Conservation (phyloP, 2,888 invertebrate genomes). For the Netelia fuscicornis region DNA sequence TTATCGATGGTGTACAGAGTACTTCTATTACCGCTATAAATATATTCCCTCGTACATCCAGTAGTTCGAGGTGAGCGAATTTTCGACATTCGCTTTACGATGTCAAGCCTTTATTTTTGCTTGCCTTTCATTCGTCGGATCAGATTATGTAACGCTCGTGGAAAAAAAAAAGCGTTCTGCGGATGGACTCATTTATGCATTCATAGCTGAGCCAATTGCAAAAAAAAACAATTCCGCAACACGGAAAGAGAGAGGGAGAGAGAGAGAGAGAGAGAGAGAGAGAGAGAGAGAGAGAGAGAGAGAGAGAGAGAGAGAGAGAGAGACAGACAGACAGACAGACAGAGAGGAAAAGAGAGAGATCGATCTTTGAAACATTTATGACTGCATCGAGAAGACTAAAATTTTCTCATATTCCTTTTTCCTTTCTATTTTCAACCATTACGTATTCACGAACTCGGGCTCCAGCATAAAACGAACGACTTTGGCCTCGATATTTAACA, state of each 20-base stretch:
- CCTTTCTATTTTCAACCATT: neutral
- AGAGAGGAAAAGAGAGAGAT: neutral
- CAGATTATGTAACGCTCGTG: neutral
- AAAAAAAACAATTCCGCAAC: too few relatives aligned
- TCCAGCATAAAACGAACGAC: slow-evolving; percentile 1
- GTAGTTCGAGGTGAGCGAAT: neutral
- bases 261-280: too few relatives aligned
- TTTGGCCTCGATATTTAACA: neutral
- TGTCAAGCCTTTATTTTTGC: neutral
- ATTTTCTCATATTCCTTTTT: neutral
- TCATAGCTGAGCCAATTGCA: too few relatives aligned
- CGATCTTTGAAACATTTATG: neutral
- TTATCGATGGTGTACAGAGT: neutral
- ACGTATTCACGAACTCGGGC: neutral
- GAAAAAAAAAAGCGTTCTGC: neutral
- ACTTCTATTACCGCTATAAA: slow-evolving; percentile 12
- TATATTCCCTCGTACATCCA: neutral
- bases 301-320: too few relatives aligned
- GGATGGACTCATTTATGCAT: too few relatives aligned
- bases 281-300: too few relatives aligned
- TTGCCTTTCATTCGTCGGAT: neutral
- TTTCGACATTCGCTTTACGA: neutral
- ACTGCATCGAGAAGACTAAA: neutral
- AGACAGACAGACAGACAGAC: too few relatives aligned
- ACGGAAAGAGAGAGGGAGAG: too few relatives aligned